Evolutionary conservation across 23 tunicate genomes (phyloP).

Genomic region (Oikopleura albicans): DNA sequence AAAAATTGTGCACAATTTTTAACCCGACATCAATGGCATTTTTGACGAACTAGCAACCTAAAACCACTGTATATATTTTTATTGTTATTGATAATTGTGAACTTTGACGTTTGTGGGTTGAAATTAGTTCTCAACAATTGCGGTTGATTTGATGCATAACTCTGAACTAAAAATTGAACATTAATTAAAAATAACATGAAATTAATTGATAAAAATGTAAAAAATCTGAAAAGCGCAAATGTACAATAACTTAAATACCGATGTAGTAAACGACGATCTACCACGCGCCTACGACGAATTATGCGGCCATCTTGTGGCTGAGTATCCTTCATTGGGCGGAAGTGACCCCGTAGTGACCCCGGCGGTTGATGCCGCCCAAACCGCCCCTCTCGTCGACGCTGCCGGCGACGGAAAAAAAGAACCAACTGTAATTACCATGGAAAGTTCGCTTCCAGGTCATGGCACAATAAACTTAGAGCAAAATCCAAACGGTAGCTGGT

Average conservation of each 20-base stretch:
- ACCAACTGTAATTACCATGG: not conserved
- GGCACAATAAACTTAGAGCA: not conserved
- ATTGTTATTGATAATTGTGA: too few relatives aligned
- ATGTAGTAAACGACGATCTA: slow-evolving; percentile 41
- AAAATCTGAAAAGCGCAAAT: not conserved
- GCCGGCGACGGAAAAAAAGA: not conserved
- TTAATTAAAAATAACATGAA: too few relatives aligned
- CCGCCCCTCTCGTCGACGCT: not conserved
- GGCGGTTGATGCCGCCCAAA: not conserved
- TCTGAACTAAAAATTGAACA: too few relatives aligned
- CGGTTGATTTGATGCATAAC: too few relatives aligned
- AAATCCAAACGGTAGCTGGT: not conserved
- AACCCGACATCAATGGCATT: too few relatives aligned
- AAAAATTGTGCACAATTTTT: too few relatives aligned
- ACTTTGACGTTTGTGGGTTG: too few relatives aligned
- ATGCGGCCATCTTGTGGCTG: not conserved
- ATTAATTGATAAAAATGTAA: too few relatives aligned
- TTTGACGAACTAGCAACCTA: too few relatives aligned
- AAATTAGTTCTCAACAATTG: too few relatives aligned
- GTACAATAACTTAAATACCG: not conserved
- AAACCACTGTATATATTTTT: too few relatives aligned
- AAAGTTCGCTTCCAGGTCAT: not conserved
- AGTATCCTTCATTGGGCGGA: not conserved
- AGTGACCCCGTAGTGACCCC: not conserved
- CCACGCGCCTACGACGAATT: slow-evolving; percentile 34